Evolutionary conservation across 64 coral and sea anemone species (phyloP), one percentile per base, ranked within the genome.

Genomic region (Dendronephthya gigantea): DNA sequence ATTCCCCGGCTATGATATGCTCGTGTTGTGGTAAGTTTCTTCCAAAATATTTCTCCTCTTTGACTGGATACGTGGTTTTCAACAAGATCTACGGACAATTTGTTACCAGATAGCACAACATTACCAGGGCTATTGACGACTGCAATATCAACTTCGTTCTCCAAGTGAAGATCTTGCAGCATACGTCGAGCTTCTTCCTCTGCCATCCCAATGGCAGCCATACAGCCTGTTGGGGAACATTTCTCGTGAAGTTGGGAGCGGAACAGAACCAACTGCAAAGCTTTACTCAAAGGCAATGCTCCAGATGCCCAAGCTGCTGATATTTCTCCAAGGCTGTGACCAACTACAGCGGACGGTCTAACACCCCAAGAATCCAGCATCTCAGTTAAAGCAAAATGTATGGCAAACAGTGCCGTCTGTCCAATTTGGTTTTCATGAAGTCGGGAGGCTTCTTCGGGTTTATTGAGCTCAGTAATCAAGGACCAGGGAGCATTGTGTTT

Each of bases 201-300:
- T 4, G 89, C 89, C 86, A 94, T 82, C 5, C 92, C 92, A 30
- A 94, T 39, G 48, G 93, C 90, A n/a, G 90, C 90, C 93, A 94
- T 94, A 28, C 86, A 62, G 14, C 93, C 93, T 39, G 86, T 72
- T 7, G 27, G n/a, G 19, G 55, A 62, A 47, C 90, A 94, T 23
- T 48, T 39, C 9, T 89, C 86, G 6, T 94, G 93, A 32, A 94
- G 90, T 39, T 85, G 88, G 4, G 93, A 88, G 17, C 93, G 93
- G 82, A 89, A 28, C n/a, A 94, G 39, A 22, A 94, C 93, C 27
- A 94, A 19, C 7, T 52, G 17, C 62, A 94, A 76, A 7, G 69
- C 87, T 83, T 94, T 90, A 15, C 83, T 83, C 0, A 94, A 43
- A 16, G 83, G 74, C 1, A 94, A 34, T 8, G 88, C 84, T 6